A percentile compares a stretch with the other conserved stretches of the same genome.
Conservation (phyloP, 2,797 vertebrate genomes). For the Paedocypris micromegethes region DNA sequence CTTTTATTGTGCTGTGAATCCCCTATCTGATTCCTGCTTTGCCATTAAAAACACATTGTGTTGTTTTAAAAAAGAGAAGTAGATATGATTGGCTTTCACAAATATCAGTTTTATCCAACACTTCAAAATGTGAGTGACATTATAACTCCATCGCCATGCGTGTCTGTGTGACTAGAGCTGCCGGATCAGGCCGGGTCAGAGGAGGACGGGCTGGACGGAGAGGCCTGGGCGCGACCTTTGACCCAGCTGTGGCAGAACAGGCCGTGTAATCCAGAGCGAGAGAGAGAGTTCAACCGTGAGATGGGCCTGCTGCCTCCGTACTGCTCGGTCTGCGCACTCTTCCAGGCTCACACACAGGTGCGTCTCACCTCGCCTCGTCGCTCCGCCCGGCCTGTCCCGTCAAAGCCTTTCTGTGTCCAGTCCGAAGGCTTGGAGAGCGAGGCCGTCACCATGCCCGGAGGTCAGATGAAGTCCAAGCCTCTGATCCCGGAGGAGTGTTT, state of each 20-base stretch:
- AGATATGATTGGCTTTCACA: no score
- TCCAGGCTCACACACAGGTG: slow-evolving; percentile 86
- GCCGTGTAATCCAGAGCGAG: slow-evolving; percentile 83
- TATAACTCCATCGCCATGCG: background rate
- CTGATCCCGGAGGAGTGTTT: slow-evolving; percentile 96
- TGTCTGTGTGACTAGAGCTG: slow-evolving; percentile 65
- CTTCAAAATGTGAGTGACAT: no score
- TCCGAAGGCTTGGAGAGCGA: slow-evolving; percentile 69
- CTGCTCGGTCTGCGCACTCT: slow-evolving; percentile 88
- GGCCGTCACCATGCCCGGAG: slow-evolving; percentile 54
- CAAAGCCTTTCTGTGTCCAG: slow-evolving; percentile 54
- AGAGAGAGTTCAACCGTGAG: slow-evolving; percentile 84
- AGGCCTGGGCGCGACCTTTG: slow-evolving; percentile 89
- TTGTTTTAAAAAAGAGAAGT: no score
- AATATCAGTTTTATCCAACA: no score
- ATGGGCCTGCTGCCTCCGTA: slow-evolving; percentile 83
- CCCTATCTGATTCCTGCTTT: no score
- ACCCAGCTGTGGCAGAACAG: slow-evolving; percentile 90
- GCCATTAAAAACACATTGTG: no score
- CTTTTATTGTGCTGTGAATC: no score
- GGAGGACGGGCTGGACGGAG: slow-evolving; percentile 76
- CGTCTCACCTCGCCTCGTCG: background rate
- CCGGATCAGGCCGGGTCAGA: slow-evolving; percentile 77
- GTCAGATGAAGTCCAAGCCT: slow-evolving; percentile 77
- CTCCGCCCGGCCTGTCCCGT: background rate